phyloP scores from a whole-genome alignment of 92 coral and sea anemone genomes.

The Phenganax subtilis region DNA sequence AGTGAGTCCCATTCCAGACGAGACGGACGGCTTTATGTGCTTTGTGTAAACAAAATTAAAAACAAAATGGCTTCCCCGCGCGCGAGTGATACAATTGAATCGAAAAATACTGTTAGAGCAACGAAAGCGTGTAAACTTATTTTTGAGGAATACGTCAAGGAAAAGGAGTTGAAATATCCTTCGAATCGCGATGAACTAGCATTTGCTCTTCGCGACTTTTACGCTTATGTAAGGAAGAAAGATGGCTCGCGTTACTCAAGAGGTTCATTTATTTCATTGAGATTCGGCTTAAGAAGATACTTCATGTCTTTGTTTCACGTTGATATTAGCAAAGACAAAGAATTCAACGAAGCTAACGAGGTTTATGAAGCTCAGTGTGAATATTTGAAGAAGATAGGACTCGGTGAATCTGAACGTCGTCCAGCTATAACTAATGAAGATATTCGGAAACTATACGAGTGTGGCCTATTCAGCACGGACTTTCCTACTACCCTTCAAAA shows the following conservation, averaged over 20 bases:
- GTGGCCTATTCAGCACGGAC: conserved; percentile 41
- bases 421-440: conserved; percentile 34
- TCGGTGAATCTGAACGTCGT: conserved; percentile 31
- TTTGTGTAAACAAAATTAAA: not conserved
- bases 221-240: conserved; percentile 38
- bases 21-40: no score
- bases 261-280: conserved; percentile 24
- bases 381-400: conserved; percentile 26
- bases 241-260: conserved; percentile 32
- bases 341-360: conserved; percentile 30
- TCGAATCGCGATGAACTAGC: conserved; percentile 34
- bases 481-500: conserved; percentile 30
- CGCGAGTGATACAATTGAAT: conserved; percentile 25
- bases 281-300: conserved; percentile 30
- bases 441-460: conserved; percentile 29
- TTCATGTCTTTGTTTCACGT: conserved; percentile 12
- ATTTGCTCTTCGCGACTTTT: conserved; percentile 27
- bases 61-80: conserved; percentile 8
- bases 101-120: conserved; percentile 33
- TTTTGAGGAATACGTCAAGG: conserved; percentile 40
- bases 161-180: conserved; percentile 40
- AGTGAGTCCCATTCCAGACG: no score
- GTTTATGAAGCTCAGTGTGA: conserved; percentile 31
- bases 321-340: conserved; percentile 32
- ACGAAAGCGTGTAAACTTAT: conserved; percentile 34